A percentile compares a stretch with the other conserved stretches of the same genome.
phyloP scores from a whole-genome alignment of 2,113 vertebrate genomes.

The Embiotoca jacksoni region DNA sequence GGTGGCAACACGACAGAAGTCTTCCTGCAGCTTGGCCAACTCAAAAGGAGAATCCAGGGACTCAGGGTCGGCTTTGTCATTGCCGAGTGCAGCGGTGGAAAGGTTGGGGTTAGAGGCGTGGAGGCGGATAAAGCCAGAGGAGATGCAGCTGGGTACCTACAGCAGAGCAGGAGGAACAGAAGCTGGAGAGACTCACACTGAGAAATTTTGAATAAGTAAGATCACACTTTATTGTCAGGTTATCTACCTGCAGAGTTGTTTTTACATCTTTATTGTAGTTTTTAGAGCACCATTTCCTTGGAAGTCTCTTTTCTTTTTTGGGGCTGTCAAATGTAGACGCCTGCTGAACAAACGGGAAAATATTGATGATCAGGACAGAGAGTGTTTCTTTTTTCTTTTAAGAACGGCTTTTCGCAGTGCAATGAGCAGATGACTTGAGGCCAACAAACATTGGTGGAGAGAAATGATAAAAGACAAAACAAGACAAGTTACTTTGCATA shows the following conservation, averaged over 20 bases:
- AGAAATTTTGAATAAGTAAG: neutral
- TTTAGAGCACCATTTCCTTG: conserved; percentile 92
- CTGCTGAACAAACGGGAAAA: conserved; percentile 71
- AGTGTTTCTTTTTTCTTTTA: conserved; percentile 9
- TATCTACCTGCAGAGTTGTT: conserved; percentile 92
- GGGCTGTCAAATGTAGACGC: conserved; percentile 92
- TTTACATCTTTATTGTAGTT: conserved; percentile 94
- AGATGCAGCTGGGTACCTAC: conserved; percentile 87
- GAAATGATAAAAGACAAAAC: conserved; percentile 5
- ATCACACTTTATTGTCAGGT: conserved; percentile 1
- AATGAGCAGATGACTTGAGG: neutral
- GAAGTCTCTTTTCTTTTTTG: conserved; percentile 95
- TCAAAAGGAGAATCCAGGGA: conserved; percentile 89
- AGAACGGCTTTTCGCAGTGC: conserved; percentile 10
- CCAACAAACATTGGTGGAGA: neutral
- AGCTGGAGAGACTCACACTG: neutral
- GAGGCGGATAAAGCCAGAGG: conserved; percentile 89
- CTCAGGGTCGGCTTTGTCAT: conserved; percentile 89
- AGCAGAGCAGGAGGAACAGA: neutral
- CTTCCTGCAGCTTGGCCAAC: conserved; percentile 95
- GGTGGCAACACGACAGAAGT: conserved; percentile 92
- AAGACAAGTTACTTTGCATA: neutral
- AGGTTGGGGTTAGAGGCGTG: conserved; percentile 99
- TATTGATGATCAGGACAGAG: neutral
- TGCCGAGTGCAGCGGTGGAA: conserved; percentile 90